Percentiles rank a stretch among this genome's conserved stretches.
These are phyloP conservation scores for Sesia apiformis DNA, from an alignment of 2,888 invertebrate species.

Conservation along the genomic window DNA sequence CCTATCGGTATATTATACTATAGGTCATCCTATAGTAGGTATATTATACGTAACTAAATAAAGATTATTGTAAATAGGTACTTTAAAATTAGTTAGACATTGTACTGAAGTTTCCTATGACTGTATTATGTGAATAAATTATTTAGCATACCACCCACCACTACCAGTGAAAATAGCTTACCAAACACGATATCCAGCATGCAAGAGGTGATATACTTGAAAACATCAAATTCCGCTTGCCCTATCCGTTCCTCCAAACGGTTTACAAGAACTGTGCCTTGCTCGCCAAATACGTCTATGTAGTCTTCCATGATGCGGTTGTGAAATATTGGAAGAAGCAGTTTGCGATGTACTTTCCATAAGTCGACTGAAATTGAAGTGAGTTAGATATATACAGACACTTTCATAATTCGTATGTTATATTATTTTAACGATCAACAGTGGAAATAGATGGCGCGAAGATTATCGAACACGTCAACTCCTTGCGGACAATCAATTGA, in stretches of 20 bases:
- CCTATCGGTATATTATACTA: too few species aligned
- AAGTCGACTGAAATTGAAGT: conserved; percentile 48
- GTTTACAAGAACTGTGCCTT: conserved; percentile 61
- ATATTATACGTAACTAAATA: too few species aligned
- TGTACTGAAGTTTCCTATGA: too few species aligned
- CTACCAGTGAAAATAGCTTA: conserved; percentile 25
- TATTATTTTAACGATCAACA: neutral
- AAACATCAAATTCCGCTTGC: conserved; percentile 60
- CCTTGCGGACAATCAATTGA: too few species aligned
- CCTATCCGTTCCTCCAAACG: conserved; percentile 45
- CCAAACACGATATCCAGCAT: conserved; percentile 78
- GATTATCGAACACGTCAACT: neutral
- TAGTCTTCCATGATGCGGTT: conserved; percentile 76
- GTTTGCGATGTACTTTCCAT: conserved; percentile 75
- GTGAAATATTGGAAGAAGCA: conserved; percentile 78
- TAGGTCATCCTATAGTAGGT: too few species aligned
- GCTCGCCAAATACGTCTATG: conserved; percentile 75
- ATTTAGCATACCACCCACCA: too few species aligned
- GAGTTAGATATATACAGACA: neutral
- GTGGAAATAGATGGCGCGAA: neutral
- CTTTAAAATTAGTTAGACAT: too few species aligned
- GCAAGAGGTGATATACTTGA: conserved; percentile 68
- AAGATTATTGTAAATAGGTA: too few species aligned
- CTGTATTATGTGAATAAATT: too few species aligned
- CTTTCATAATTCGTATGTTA: conserved; percentile 1